Percentiles rank a stretch among this genome's conserved stretches.
These are phyloP conservation scores for Dusona sp. DNA, from an alignment of 2,888 invertebrate species.

Conservation along the genomic window DNA sequence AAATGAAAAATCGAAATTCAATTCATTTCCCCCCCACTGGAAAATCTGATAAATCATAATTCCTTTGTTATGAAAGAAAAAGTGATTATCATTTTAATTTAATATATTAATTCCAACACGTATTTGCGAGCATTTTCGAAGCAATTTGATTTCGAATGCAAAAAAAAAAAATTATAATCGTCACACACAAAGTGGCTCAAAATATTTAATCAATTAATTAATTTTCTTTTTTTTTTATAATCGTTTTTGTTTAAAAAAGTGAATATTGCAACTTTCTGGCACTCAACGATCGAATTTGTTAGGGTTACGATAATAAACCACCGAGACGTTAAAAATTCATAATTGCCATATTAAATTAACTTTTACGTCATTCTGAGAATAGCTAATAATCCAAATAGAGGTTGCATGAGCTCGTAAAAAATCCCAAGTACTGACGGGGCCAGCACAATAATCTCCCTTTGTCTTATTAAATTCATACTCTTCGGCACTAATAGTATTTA, in stretches of 20 bases:
- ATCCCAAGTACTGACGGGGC: background rate
- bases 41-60: background rate
- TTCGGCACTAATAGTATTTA: constrained; percentile 28
- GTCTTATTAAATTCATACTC: constrained; percentile 30
- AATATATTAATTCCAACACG: background rate
- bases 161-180: background rate
- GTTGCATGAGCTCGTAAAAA: constrained; percentile 43
- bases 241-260: background rate
- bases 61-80: background rate
- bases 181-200: background rate
- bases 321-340: constrained; percentile 30
- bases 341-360: constrained; percentile 13
- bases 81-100: background rate
- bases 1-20: constrained; percentile 6
- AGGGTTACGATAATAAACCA: background rate
- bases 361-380: constrained; percentile 2
- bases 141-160: background rate
- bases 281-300: background rate
- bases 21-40: background rate
- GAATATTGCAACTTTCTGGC: background rate
- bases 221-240: background rate
- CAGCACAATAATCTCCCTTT: constrained; percentile 1
- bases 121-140: no score
- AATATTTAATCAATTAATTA: background rate
- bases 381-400: constrained; percentile 15